Percentiles rank a stretch among this genome's conserved stretches.
Conservation (phyloP, 35 echinoderm and acorn worm genomes). For the Apostichopus japonicus region DNA sequence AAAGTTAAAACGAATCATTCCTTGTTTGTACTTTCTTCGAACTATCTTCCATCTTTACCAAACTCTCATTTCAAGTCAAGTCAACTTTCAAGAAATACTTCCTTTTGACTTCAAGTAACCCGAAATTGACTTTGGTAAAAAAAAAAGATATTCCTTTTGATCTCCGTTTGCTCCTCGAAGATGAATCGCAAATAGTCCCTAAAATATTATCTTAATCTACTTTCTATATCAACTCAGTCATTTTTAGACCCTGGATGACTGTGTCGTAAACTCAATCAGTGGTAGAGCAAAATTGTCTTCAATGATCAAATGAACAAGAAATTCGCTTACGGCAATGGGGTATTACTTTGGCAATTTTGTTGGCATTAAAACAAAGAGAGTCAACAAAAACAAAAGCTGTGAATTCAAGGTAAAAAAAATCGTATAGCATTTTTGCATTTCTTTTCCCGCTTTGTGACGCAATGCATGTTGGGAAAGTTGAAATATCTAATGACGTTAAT, state of each 20-base stretch:
- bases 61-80: no score
- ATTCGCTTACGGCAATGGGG: not conserved
- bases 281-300: not conserved
- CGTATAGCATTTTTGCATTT: no score
- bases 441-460: no score
- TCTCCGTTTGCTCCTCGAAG: not conserved
- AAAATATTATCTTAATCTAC: not conserved
- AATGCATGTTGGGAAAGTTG: no score
- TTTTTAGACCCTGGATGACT: not conserved
- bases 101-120: not conserved
- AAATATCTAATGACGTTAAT: no score
- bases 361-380: not conserved
- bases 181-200: not conserved
- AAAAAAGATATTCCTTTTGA: not conserved
- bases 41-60: no score
- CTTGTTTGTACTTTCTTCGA: no score
- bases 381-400: no score
- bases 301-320: not conserved
- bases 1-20: no score
- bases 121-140: not conserved
- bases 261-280: not conserved
- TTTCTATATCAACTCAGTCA: not conserved
- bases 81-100: not conserved
- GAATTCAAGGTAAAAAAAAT: no score
- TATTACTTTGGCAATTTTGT: not conserved